Evolutionary conservation across 1,140 invertebrate species (phyloP).

Genomic region (Rhizoglyphus robini): DNA sequence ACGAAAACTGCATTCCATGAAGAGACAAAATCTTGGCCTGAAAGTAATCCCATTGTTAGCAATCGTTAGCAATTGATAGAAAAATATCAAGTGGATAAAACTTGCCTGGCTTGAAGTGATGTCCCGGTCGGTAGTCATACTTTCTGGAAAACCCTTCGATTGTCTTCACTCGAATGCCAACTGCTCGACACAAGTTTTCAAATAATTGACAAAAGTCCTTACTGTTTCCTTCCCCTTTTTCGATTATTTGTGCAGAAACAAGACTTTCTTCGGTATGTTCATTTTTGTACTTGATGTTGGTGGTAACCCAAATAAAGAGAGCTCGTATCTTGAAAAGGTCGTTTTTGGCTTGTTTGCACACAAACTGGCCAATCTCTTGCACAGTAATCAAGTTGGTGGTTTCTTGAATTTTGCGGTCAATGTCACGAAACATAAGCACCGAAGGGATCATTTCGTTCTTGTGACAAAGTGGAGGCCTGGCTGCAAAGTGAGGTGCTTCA

Average conservation of each 20-base stretch:
- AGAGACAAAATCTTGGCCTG: constrained; percentile 30
- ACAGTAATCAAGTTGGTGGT: constrained; percentile 9
- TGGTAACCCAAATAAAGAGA: constrained; percentile 31
- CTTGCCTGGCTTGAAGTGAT: constrained; percentile 28
- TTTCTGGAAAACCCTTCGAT: constrained; percentile 34
- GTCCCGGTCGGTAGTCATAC: constrained; percentile 31
- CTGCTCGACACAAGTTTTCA: constrained; percentile 30
- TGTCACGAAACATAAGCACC: constrained; percentile 24
- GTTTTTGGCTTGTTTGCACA: constrained; percentile 24
- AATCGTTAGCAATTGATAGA: not conserved
- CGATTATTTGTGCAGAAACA: constrained; percentile 28
- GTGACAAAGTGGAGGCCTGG: constrained; percentile 29
- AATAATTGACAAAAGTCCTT: constrained; percentile 32
- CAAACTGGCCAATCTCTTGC: constrained; percentile 25
- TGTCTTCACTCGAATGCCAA: constrained; percentile 29
- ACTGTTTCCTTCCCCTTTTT: constrained; percentile 29
- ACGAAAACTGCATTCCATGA: constrained; percentile 37
- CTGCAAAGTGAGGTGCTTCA: constrained; percentile 31
- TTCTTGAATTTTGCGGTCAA: constrained; percentile 26
- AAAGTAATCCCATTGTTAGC: not conserved
- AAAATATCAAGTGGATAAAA: not conserved
- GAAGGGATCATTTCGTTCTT: constrained; percentile 30
- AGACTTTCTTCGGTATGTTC: constrained; percentile 28
- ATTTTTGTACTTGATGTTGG: constrained; percentile 33
- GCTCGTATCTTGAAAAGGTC: constrained; percentile 31